phyloP scores from a whole-genome alignment of 2,113 vertebrate genomes.

The Microcebus murinus region DNA sequence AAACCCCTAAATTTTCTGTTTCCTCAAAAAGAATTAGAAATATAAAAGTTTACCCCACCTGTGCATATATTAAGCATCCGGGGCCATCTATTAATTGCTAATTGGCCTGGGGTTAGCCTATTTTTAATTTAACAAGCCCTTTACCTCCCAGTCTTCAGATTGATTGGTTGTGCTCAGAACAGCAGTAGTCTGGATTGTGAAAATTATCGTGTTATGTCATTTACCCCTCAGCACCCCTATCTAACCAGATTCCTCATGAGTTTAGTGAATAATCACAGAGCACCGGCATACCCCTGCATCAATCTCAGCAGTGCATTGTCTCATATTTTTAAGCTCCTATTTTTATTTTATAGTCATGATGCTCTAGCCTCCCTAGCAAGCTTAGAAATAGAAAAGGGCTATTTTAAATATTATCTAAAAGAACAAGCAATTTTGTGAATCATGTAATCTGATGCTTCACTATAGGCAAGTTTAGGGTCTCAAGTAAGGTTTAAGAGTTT shows the following conservation, averaged over 20 bases:
- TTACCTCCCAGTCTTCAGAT: background rate
- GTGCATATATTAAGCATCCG: background rate
- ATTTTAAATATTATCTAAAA: slow-evolving; percentile 46
- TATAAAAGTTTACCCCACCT: background rate
- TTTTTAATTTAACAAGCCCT: slow-evolving; percentile 58
- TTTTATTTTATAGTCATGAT: slow-evolving; percentile 36
- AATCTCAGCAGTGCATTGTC: background rate
- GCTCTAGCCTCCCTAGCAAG: slow-evolving; percentile 37
- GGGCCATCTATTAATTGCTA: slow-evolving; percentile 14
- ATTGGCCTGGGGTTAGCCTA: background rate
- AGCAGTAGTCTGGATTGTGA: background rate
- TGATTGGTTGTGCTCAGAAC: background rate
- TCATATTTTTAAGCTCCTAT: background rate
- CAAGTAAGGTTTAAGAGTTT: background rate
- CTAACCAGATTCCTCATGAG: background rate
- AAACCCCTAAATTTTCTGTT: background rate
- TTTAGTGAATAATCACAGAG: background rate
- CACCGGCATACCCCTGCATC: background rate
- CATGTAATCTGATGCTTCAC: slow-evolving; percentile 44
- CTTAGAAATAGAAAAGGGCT: slow-evolving; percentile 47
- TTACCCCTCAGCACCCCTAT: background rate
- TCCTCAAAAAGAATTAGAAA: background rate
- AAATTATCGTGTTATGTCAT: slow-evolving; percentile 59
- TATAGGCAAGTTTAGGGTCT: slow-evolving; percentile 23
- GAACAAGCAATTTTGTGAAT: slow-evolving; percentile 50